Evolutionary conservation across 2,113 vertebrate genomes (phyloP).

Genomic region (Barbus barbus): DNA sequence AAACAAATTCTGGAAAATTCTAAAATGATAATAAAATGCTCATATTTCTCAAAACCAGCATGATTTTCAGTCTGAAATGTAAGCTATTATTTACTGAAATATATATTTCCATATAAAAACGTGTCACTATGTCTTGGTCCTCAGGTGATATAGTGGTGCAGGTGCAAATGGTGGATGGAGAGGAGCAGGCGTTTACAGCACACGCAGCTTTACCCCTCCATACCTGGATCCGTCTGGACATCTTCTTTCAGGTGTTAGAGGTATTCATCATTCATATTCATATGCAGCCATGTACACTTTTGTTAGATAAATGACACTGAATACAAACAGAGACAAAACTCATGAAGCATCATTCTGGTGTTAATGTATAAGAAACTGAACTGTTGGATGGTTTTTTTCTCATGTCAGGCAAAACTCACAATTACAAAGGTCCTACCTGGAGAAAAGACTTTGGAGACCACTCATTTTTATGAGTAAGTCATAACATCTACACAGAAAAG

Average conservation of each 20-base stretch:
- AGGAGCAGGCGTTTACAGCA: conserved; percentile 80
- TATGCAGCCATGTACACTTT: background rate
- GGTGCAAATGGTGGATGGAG: conserved; percentile 76
- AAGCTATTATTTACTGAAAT: background rate
- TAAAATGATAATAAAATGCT: background rate
- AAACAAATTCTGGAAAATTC: background rate
- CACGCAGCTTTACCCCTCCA: conserved; percentile 75
- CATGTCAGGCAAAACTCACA: conserved; percentile 56
- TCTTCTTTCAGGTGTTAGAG: conserved; percentile 79
- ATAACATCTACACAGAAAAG: too few relatives aligned
- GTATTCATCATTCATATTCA: conserved; percentile 61
- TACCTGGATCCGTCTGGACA: conserved; percentile 87
- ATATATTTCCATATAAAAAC: too few relatives aligned
- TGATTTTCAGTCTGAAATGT: too few relatives aligned
- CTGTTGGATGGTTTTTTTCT: background rate
- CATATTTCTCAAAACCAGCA: background rate
- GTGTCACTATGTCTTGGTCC: background rate
- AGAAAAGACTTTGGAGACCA: background rate
- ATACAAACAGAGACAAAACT: background rate
- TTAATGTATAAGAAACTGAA: background rate
- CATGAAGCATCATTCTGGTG: background rate
- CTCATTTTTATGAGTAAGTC: conserved; percentile 48
- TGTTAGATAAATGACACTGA: too few relatives aligned
- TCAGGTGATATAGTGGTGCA: conserved; percentile 86
- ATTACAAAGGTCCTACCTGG: conserved; percentile 15